Conservation (phyloP, 2,797 vertebrate genomes). For the Caiman crocodilus region DNA sequence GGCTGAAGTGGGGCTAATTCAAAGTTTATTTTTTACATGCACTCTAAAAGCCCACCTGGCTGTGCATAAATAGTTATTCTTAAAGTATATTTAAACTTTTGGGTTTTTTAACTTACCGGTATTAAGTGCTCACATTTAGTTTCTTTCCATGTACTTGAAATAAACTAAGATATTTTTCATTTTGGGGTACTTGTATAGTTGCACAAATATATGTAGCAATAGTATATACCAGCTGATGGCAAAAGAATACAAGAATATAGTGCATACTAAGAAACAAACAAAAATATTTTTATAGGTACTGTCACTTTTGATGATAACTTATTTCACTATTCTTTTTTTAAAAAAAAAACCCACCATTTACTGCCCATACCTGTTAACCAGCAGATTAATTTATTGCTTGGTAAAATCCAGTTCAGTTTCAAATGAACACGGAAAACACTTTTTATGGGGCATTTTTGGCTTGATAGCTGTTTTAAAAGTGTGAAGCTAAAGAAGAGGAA, state of each 20-base stretch:
- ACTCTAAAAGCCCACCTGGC: neutral
- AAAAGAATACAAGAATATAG: neutral
- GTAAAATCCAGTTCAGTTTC: neutral
- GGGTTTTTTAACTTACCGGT: neutral
- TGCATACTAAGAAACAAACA: neutral
- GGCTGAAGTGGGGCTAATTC: neutral
- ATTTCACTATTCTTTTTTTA: neutral
- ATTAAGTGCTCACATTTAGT: neutral
- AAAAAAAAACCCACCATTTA: neutral
- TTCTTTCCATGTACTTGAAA: neutral
- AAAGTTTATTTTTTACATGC: neutral
- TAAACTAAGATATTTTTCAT: neutral
- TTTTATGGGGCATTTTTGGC: neutral
- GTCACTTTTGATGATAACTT: neutral
- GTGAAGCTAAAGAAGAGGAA: neutral
- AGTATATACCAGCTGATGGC: neutral
- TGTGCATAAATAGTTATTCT: neutral
- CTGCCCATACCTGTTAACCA: neutral
- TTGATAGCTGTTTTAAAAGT: neutral
- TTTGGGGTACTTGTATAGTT: neutral
- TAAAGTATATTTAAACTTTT: neutral
- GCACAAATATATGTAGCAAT: neutral
- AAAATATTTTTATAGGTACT: neutral
- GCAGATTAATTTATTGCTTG: neutral
- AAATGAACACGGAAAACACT: neutral